These are phyloP conservation scores for Arion vulgaris DNA, from an alignment of 1,140 invertebrate genomes.

Conservation along the genomic window DNA sequence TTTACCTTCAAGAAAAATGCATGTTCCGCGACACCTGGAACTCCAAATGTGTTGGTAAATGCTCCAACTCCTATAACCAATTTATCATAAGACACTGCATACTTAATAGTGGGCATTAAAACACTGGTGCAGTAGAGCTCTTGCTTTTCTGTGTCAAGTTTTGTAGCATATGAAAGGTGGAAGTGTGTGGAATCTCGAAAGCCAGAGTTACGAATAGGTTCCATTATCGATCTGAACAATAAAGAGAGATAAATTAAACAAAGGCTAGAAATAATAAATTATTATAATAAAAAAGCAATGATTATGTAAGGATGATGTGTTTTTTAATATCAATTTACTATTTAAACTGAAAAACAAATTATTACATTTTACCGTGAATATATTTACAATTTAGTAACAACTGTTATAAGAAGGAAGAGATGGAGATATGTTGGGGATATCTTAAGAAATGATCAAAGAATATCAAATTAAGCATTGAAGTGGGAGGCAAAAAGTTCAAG, in stretches of 20 bases:
- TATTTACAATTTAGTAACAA: no score
- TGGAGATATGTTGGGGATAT: no score
- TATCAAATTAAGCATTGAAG: no score
- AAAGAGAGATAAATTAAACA: background rate
- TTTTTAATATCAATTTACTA: background rate
- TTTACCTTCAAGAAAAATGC: conserved; percentile 73
- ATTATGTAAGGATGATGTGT: background rate
- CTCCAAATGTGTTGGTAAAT: conserved; percentile 71
- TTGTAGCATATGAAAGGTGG: conserved; percentile 66
- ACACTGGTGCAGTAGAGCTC: conserved; percentile 60
- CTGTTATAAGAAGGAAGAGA: no score
- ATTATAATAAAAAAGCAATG: background rate
- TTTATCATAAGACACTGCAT: conserved; percentile 68
- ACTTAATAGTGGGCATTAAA: conserved; percentile 55
- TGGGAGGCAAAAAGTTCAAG: no score
- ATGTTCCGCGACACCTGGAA: conserved; percentile 71
- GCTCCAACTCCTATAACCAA: conserved; percentile 73
- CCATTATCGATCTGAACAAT: conserved; percentile 72
- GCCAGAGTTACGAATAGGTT: conserved; percentile 71
- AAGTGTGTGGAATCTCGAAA: conserved; percentile 70
- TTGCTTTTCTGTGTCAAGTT: conserved; percentile 62
- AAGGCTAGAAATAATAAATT: background rate
- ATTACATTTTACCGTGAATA: background rate
- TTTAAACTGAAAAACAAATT: background rate
- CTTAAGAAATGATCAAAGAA: no score